These are phyloP conservation scores for Taphrorychus bicolor DNA, from an alignment of 2,888 invertebrate species.

Conservation along the genomic window DNA sequence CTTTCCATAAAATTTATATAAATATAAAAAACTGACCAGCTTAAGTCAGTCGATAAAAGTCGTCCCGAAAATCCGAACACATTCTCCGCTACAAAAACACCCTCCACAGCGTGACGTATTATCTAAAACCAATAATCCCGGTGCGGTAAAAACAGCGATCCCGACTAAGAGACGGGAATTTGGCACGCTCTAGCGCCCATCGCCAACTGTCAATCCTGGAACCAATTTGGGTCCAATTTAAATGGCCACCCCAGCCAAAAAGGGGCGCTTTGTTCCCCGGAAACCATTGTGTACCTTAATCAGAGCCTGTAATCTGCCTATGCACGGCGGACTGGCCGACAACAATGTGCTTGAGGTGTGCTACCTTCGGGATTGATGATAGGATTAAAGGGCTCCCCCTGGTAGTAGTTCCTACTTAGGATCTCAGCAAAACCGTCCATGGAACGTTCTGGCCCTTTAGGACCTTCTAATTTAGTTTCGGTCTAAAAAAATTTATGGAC, in stretches of 20 bases:
- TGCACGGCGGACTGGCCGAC: constrained; percentile 52
- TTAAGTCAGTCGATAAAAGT: constrained; percentile 17
- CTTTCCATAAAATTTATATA: no score
- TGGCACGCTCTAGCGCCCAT: constrained; percentile 44
- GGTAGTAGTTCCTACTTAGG: background rate
- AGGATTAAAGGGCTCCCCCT: constrained; percentile 51
- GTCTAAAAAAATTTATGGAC: constrained; percentile 59
- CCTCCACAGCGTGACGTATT: constrained; percentile 37
- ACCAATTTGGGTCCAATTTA: constrained; percentile 49
- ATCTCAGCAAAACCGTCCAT: background rate
- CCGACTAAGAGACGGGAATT: constrained; percentile 36
- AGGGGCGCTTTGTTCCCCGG: constrained; percentile 47
- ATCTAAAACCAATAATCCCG: constrained; percentile 43
- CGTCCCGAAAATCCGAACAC: constrained; percentile 31
- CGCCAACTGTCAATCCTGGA: constrained; percentile 45
- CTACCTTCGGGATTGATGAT: constrained; percentile 52
- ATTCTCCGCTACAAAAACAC: constrained; percentile 37
- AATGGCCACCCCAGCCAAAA: constrained; percentile 51
- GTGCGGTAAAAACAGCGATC: constrained; percentile 41
- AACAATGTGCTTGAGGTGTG: constrained; percentile 55
- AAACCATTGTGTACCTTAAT: constrained; percentile 52
- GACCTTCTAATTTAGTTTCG: background rate
- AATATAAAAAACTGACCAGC: no score
- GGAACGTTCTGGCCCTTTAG: background rate
- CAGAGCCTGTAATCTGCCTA: constrained; percentile 55